phyloP scores from a whole-genome alignment of 1,140 invertebrate species.

The Euura lappo region DNA sequence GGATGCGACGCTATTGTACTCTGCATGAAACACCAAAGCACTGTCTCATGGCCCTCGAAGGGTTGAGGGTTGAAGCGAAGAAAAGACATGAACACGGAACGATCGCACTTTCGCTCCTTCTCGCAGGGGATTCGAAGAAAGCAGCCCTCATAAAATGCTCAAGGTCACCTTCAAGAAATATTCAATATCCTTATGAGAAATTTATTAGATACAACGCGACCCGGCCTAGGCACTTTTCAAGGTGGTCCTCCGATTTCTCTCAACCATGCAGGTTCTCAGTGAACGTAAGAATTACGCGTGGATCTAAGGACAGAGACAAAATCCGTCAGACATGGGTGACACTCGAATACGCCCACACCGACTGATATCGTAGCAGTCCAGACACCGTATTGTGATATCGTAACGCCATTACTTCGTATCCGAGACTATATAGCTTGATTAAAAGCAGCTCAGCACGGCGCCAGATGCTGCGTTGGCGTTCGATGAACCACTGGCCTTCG shows the following conservation, averaged over 20 bases:
- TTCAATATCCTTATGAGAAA: too few relatives aligned
- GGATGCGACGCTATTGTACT: neutral
- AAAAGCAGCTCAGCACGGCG: neutral
- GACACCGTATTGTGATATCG: neutral
- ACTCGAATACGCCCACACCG: too few relatives aligned
- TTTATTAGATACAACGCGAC: too few relatives aligned
- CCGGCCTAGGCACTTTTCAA: too few relatives aligned
- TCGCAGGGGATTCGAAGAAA: neutral
- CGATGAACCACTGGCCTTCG: neutral
- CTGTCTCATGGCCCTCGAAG: neutral
- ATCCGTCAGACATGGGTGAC: too few relatives aligned
- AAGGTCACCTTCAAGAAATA: too few relatives aligned
- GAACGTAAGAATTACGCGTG: too few relatives aligned
- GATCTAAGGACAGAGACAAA: too few relatives aligned
- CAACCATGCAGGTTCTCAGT: too few relatives aligned
- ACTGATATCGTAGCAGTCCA: neutral
- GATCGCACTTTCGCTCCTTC: neutral
- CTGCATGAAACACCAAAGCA: too few relatives aligned
- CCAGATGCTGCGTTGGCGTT: constrained; percentile 2
- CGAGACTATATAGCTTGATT: neutral
- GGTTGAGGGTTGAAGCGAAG: neutral
- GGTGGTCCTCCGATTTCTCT: too few relatives aligned
- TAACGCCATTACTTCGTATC: neutral
- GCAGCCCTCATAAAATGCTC: neutral
- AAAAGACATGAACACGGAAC: neutral